Percentiles rank a stretch among this genome's conserved stretches.
Evolutionary conservation across 2,888 invertebrate genomes (phyloP).

Genomic region (Pomacea canaliculata): DNA sequence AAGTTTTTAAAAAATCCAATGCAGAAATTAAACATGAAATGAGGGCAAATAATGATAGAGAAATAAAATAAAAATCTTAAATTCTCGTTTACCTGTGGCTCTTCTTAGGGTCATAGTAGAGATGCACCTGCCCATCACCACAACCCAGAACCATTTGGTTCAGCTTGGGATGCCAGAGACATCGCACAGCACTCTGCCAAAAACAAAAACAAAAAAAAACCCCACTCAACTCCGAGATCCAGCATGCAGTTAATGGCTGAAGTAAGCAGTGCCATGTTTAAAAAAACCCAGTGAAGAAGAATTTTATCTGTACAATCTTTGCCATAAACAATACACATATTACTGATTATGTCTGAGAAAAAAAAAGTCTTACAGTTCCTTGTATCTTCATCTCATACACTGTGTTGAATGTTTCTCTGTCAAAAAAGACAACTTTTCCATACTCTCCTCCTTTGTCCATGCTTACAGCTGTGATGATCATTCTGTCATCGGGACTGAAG

Average conservation of each 20-base stretch:
- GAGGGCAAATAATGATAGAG: no score
- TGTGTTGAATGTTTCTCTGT: slow-evolving; percentile 81
- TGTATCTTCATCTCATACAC: slow-evolving; percentile 83
- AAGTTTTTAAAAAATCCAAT: no score
- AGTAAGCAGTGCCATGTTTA: no score
- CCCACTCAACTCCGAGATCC: no score
- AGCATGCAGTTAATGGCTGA: no score
- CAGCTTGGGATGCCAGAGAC: slow-evolving; percentile 96
- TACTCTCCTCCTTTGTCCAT: slow-evolving; percentile 73
- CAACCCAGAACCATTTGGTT: slow-evolving; percentile 95
- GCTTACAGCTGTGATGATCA: slow-evolving; percentile 90
- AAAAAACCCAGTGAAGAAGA: no score
- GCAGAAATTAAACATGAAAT: no score
- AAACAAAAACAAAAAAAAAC: no score
- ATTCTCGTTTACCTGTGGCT: slow-evolving; percentile 74
- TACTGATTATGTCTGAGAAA: no score
- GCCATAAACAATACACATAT: no score
- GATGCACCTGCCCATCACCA: slow-evolving; percentile 89
- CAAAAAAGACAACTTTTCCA: slow-evolving; percentile 80
- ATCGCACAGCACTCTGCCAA: slow-evolving; percentile 80
- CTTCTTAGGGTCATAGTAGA: slow-evolving; percentile 89
- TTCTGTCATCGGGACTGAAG: slow-evolving; percentile 92
- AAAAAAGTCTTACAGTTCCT: slow-evolving; percentile 73
- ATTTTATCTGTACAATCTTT: no score
- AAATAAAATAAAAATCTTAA: no score